phyloP scores from a whole-genome alignment of 1,140 invertebrate genomes.

The Drosophila sulfurigaster region DNA sequence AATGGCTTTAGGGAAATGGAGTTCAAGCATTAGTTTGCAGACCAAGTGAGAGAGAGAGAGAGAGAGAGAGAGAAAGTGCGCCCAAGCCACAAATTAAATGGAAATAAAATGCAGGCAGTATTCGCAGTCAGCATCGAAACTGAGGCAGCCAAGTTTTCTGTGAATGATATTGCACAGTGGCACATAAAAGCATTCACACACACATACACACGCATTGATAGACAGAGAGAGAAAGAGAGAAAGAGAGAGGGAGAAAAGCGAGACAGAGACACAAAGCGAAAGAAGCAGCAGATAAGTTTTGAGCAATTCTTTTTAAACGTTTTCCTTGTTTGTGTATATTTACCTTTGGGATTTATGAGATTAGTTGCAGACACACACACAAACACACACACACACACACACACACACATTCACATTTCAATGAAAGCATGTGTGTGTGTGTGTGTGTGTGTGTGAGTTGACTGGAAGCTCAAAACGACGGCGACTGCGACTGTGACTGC shows the following conservation, averaged over 20 bases:
- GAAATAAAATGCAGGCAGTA: conserved; percentile 68
- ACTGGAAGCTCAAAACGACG: conserved; percentile 17
- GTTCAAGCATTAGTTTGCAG: conserved; percentile 2
- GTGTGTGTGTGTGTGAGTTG: conserved; percentile 9
- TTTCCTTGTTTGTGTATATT: conserved; percentile 77
- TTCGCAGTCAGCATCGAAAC: conserved; percentile 1
- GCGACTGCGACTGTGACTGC: conserved; percentile 55
- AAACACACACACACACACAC: conserved; percentile 8
- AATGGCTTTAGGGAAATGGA: conserved; percentile 22
- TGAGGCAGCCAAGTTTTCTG: conserved; percentile 15
- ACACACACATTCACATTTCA: not conserved
- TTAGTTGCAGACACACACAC: conserved; percentile 65
- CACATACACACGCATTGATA: conserved; percentile 1
- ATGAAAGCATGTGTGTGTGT: conserved; percentile 1
- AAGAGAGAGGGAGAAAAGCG: not conserved
- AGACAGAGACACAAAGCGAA: conserved; percentile 5
- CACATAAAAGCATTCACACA: conserved; percentile 38
- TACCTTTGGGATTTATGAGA: conserved; percentile 82
- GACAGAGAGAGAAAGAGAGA: not conserved
- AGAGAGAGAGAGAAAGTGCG: not conserved
- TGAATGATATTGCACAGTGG: conserved; percentile 50
- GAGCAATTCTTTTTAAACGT: conserved; percentile 81
- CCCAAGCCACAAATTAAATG: conserved; percentile 71
- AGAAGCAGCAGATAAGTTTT: conserved; percentile 58
- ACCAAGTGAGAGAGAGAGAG: conserved; percentile 1